A percentile compares a stretch with the other conserved stretches of the same genome.
These are phyloP conservation scores for Sitodiplosis mosellana DNA, from an alignment of 1,140 invertebrate genomes.

Conservation along the genomic window DNA sequence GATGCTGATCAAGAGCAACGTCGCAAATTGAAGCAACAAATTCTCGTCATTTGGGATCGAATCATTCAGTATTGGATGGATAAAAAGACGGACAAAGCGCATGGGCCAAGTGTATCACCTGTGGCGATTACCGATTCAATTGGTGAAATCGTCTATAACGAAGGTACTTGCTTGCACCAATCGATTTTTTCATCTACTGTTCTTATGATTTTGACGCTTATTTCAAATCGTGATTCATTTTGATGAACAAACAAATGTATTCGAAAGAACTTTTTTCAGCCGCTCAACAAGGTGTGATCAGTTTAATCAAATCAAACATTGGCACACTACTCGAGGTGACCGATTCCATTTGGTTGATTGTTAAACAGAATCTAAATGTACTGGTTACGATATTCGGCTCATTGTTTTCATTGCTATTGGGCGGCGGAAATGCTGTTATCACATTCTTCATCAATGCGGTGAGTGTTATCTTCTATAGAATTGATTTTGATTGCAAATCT, in stretches of 20 bases:
- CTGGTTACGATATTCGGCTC: conserved; percentile 72
- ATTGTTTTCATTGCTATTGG: conserved; percentile 69
- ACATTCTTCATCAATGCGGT: conserved; percentile 86
- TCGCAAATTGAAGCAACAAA: conserved; percentile 71
- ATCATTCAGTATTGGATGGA: conserved; percentile 84
- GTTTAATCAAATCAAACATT: conserved; percentile 81
- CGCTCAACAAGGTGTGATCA: conserved; percentile 39
- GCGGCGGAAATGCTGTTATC: conserved; percentile 81
- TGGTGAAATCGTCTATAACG: conserved; percentile 24
- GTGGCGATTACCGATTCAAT: conserved; percentile 46
- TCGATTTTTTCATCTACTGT: neutral
- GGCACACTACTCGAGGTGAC: conserved; percentile 76
- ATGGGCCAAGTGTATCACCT: conserved; percentile 47
- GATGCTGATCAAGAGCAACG: conserved; percentile 68
- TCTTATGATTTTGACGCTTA: neutral
- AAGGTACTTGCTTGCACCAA: conserved; percentile 15
- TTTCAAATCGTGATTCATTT: neutral
- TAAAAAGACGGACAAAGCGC: conserved; percentile 30
- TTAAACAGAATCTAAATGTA: conserved; percentile 84
- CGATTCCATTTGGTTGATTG: conserved; percentile 80
- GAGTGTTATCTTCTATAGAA: conserved; percentile 15
- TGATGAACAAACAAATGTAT: conserved; percentile 11
- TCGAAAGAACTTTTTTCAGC: conserved; percentile 28
- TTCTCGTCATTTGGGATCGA: conserved; percentile 82
- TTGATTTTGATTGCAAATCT: too few species aligned